Base-by-base conservation (phyloP, 2,797 vertebrate genomes). In the Urocyon cinereoargenteus region DNA sequence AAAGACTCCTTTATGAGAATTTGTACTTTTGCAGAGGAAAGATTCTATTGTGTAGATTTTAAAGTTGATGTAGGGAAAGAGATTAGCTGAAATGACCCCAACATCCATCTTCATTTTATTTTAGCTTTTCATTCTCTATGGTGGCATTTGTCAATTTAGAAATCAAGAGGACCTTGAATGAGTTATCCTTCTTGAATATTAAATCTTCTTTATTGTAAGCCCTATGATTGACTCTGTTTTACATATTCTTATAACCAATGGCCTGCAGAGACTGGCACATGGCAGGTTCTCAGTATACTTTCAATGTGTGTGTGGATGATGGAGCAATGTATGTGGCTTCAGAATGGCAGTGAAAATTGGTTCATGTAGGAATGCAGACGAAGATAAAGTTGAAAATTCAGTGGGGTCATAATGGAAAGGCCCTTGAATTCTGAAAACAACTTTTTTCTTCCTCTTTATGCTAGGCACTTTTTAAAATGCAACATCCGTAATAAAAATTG, bases 341-440 rank as follows among this genome's bases (percentile, higher is more conserved):
- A 31, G 8, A 24, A 18, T 68, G 66, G 22, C 40, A n/a, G 31
- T 59, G 68, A 93, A n/a, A 89, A 88, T 66, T 86, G 28, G 31
- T 72, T 85, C 10, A 13, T 4, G 13, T 15, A 40, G 13, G 14
- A 66, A 5, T 31, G 4, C 16, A 96, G 85, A 81, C n/a, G 34
- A 79, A 77, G 18, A 82, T 40, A 62, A 97, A 70, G 31, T 89
- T 93, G n/a, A 89, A 92, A 84, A 73, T 62, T 55, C 10, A 75
- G 3, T 77, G 18, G 22, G 1, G 49, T 91, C 5, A 22, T 68
- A 66, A 31, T 66, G 5, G n/a, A 70, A 13, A 77, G 13, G 28
- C 53, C 45, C 57, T 68, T 83, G 68, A 78, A 88, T 81, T 49
- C 40, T 34, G 31, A 77, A 88, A 73, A 73, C 18, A 77, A 3